Conservation (phyloP, 1,140 invertebrate species). For the Nymphalis io region DNA sequence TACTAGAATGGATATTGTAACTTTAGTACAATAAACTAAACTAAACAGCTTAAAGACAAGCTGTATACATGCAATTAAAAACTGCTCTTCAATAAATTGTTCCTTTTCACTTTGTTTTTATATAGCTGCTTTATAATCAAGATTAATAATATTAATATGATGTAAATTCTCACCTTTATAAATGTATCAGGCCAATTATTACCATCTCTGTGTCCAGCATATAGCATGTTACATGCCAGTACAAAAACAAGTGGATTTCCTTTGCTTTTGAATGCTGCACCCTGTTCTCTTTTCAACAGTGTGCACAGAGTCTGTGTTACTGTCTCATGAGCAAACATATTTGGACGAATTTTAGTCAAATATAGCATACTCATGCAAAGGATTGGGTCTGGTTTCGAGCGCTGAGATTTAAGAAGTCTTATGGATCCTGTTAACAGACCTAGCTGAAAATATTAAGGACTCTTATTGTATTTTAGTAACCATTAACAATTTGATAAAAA, state of each 20-base stretch:
- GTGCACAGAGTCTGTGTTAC: slow-evolving; percentile 91
- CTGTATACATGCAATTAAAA: too few relatives aligned
- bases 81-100: too few relatives aligned
- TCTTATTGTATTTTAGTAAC: too few relatives aligned
- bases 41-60: too few relatives aligned
- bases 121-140: too few relatives aligned
- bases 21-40: too few relatives aligned
- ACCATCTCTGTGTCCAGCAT: slow-evolving; percentile 89
- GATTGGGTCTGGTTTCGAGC: slow-evolving; percentile 90
- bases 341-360: slow-evolving; percentile 89
- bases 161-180: slow-evolving; percentile 82
- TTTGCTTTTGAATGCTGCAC: slow-evolving; percentile 87
- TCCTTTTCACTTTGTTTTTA: too few relatives aligned
- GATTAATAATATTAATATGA: neutral
- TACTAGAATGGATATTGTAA: too few relatives aligned
- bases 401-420: slow-evolving; percentile 83
- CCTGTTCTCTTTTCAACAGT: slow-evolving; percentile 89
- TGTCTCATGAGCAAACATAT: slow-evolving; percentile 89
- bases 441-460: slow-evolving; percentile 55
- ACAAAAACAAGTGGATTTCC: slow-evolving; percentile 91
- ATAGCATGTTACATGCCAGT: slow-evolving; percentile 92
- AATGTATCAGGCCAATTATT: slow-evolving; percentile 90
- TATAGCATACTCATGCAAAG: slow-evolving; percentile 90
- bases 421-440: slow-evolving; percentile 83
- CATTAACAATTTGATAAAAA: too few relatives aligned